Conservation (phyloP, 2,888 invertebrate species). For the Epistrophella euchroma region DNA sequence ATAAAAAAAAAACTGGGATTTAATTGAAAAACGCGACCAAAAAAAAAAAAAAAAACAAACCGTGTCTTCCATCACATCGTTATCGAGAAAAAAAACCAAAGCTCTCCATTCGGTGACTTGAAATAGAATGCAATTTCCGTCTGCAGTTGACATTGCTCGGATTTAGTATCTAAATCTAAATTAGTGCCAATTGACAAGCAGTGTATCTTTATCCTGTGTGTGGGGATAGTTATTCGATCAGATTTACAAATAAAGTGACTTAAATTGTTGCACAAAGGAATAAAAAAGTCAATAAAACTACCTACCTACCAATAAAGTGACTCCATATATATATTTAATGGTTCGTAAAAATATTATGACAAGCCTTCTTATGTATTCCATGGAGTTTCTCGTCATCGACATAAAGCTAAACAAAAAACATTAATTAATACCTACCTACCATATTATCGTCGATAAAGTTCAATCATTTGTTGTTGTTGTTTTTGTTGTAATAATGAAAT, state of each 20-base stretch:
- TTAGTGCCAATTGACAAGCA: conserved; percentile 64
- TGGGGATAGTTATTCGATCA: conserved; percentile 45
- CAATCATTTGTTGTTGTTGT: conserved; percentile 31
- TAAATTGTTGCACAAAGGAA: conserved; percentile 65
- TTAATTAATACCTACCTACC: not conserved
- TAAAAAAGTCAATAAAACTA: conserved; percentile 10
- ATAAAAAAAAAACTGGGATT: conserved; percentile 21
- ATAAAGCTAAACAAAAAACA: not conserved
- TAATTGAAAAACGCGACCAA: conserved; percentile 32
- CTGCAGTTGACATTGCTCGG: conserved; percentile 47
- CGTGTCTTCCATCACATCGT: conserved; percentile 39
- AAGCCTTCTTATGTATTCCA: conserved; percentile 31
- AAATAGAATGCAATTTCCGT: conserved; percentile 68
- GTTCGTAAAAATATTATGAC: conserved; percentile 49
- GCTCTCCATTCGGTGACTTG: conserved; percentile 42
- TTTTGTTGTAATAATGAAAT: conserved; percentile 24
- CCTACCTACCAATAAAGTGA: conserved; percentile 3
- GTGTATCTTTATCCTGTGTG: conserved; percentile 28
- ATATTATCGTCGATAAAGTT: conserved; percentile 22
- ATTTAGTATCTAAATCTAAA: conserved; percentile 61
- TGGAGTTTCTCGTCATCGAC: conserved; percentile 34
- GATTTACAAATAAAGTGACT: conserved; percentile 62
- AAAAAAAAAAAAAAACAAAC: conserved; percentile 21
- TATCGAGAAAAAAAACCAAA: conserved; percentile 46
- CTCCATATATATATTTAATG: conserved; percentile 64